Evolutionary conservation across 2,113 vertebrate genomes (phyloP), one percentile per base, ranked within the genome.

Genomic region (Nipponia nippon): DNA sequence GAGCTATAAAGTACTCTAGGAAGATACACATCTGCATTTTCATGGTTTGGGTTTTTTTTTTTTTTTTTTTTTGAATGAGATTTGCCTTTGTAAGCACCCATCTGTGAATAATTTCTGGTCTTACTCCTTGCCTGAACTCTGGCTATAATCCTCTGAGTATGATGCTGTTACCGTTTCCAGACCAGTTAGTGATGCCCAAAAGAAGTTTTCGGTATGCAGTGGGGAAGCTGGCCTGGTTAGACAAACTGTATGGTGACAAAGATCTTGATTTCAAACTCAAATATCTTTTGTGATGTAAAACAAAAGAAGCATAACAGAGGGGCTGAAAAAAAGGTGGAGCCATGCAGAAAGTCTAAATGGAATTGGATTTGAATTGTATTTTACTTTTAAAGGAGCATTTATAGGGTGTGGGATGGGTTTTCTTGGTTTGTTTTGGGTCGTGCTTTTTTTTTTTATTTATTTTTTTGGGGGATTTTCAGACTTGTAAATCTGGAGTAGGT

Each of bases 371-470:
- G 14, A 49, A 5, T 36, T 56, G 17, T 12, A 32, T 87, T 87
- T 91, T 6, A 40, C 13, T 53, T 80, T 49, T 61, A 58, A 86
- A 89, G 32, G 3, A 59, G 6, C 5, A 50, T 55, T 21, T 80
- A 13, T 9, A 63, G 7, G 7, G 3, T 11, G 11, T 40, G 12
- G 6, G 4, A 2, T 10, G 11, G 22, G 14, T 2, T 2, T 19
- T 58, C 73, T 44, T 23, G 6, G 10, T 21, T 30, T 38, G 8
- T 16, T 40, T 44, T 34, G 16, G 4, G 15, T 42, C 13, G 40
- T 42, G 40, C 5, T 12, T 13, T 42, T 42, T 42, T 42, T 42
- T 40, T 40, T 40, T 38, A 38, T 38, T 38, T 38, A 0, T 2
- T 32, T 15, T 63, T 76, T 63, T 20, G 34, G 58, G 49, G 3